phyloP scores from a whole-genome alignment of 2,113 vertebrate genomes.

The Perognathus longimembris region DNA sequence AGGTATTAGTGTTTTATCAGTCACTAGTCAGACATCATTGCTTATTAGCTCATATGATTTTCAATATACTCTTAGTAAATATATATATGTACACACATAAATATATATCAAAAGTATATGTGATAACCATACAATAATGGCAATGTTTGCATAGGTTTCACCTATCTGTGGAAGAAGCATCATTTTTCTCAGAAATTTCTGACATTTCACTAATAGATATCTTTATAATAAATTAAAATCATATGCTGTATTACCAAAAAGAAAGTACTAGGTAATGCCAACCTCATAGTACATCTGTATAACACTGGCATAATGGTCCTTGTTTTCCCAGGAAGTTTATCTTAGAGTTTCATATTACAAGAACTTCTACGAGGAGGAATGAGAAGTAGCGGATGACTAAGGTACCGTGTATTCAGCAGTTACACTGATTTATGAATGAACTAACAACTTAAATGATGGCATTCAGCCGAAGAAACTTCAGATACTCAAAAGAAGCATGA shows the following conservation, averaged over 20 bases:
- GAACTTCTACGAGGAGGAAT: neutral
- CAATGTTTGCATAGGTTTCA: neutral
- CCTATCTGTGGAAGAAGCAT: neutral
- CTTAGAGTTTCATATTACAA: neutral
- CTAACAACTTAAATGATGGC: neutral
- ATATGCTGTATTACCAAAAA: neutral
- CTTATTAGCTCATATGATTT: conserved; percentile 64
- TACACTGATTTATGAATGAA: neutral
- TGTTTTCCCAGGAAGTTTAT: neutral
- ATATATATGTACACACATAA: neutral
- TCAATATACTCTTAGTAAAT: conserved; percentile 66
- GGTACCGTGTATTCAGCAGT: neutral
- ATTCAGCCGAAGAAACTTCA: neutral
- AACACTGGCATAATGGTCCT: neutral
- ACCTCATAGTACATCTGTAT: neutral
- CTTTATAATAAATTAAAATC: neutral
- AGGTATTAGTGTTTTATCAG: conserved; percentile 54
- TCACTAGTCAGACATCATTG: conserved; percentile 28
- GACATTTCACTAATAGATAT: neutral
- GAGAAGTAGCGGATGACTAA: neutral
- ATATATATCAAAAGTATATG: no score
- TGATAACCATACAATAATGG: neutral
- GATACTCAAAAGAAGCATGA: neutral
- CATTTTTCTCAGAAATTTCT: neutral
- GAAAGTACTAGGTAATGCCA: neutral